Evolutionary conservation across 2,888 invertebrate genomes (phyloP).

Genomic region (Apeira syringaria): DNA sequence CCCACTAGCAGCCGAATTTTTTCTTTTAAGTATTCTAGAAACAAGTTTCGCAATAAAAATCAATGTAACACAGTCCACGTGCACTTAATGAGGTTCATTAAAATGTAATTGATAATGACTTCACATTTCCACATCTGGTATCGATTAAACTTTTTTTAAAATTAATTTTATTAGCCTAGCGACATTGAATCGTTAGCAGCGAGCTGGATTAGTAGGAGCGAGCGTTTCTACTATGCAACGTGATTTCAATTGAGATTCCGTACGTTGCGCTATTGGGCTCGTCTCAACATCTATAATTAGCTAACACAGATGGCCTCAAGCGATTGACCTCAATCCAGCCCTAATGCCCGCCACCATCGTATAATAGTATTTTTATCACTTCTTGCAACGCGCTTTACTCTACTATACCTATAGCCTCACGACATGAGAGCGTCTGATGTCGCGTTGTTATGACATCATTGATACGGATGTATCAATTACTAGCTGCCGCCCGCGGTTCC

Average conservation of each 20-base stretch:
- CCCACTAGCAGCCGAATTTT: too few species aligned
- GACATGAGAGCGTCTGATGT: conserved; percentile 36
- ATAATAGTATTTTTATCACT: conserved; percentile 73
- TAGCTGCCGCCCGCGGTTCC: too few species aligned
- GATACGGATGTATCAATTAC: too few species aligned
- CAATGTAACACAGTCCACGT: conserved; percentile 1
- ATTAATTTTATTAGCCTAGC: background rate
- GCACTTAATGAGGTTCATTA: conserved; percentile 5
- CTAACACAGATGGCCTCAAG: conserved; percentile 77
- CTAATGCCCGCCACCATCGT: conserved; percentile 66
- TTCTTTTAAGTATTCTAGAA: too few species aligned
- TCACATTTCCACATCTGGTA: conserved; percentile 2
- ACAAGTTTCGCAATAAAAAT: conserved; percentile 8
- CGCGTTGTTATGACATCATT: too few species aligned
- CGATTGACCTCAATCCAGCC: conserved; percentile 80
- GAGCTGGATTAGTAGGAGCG: conserved; percentile 6
- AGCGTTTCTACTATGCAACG: conserved; percentile 38
- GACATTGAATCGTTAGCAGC: background rate
- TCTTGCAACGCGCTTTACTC: conserved; percentile 50
- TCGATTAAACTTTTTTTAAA: conserved; percentile 2
- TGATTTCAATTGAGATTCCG: conserved; percentile 62
- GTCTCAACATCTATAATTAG: conserved; percentile 76
- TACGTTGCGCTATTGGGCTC: conserved; percentile 63
- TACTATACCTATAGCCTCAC: conserved; percentile 31
- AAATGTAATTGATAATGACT: background rate